A percentile compares a stretch with the other conserved stretches of the same genome.
phyloP scores from a whole-genome alignment of 2,797 vertebrate species.

The Apogon talboti region DNA sequence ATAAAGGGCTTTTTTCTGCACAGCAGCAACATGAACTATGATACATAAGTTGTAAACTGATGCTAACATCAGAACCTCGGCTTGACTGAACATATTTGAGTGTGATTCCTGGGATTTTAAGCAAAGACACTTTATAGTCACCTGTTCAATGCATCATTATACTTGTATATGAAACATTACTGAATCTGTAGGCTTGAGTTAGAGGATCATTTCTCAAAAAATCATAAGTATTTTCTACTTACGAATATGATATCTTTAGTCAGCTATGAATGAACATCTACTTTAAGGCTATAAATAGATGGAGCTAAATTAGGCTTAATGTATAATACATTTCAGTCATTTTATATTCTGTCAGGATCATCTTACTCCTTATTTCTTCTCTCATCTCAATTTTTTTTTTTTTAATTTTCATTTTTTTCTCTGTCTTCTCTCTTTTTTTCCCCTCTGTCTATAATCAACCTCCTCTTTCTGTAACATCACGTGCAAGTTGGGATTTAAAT shows the following conservation, averaged over 20 bases:
- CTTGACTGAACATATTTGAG: slow-evolving; percentile 12
- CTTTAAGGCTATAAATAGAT: slow-evolving; percentile 48
- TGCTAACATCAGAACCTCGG: slow-evolving; percentile 41
- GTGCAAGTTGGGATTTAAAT: slow-evolving; percentile 31
- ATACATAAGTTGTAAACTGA: slow-evolving; percentile 56
- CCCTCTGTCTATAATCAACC: not conserved
- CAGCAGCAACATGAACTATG: slow-evolving; percentile 49
- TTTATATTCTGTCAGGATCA: slow-evolving; percentile 36
- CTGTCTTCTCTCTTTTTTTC: slow-evolving; percentile 5
- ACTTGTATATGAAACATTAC: not conserved
- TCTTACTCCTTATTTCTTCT: slow-evolving; percentile 9
- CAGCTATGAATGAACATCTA: slow-evolving; percentile 23
- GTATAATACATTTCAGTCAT: slow-evolving; percentile 55
- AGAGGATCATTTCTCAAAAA: not conserved
- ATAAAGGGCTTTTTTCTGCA: slow-evolving; percentile 67
- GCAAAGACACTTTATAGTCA: slow-evolving; percentile 7
- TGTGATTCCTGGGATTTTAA: slow-evolving; percentile 1
- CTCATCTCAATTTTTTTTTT: not conserved
- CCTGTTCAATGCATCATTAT: slow-evolving; percentile 1
- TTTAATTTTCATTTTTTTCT: slow-evolving; percentile 10
- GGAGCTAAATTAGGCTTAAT: slow-evolving; percentile 40
- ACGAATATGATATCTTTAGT: not conserved
- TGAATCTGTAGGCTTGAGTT: too few relatives aligned
- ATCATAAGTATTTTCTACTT: not conserved
- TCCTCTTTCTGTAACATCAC: not conserved